A percentile compares a stretch with the other conserved stretches of the same genome.
Evolutionary conservation across 2,113 vertebrate species (phyloP).

Genomic region (Dunckerocampus dactyliophorus): DNA sequence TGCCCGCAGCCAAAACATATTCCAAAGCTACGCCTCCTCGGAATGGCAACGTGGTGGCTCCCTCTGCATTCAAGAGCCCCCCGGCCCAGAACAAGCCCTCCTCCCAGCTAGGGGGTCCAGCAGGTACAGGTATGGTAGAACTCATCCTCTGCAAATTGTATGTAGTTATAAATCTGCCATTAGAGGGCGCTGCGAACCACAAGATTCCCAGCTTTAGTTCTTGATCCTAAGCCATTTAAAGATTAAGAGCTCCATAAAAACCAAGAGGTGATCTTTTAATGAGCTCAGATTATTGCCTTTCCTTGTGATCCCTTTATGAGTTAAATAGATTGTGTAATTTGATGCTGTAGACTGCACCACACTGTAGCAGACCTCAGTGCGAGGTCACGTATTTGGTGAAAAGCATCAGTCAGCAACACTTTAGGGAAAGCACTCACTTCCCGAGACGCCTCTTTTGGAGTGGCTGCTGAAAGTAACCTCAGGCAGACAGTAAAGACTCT

Average conservation of each 20-base stretch:
- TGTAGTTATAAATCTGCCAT: constrained; percentile 29
- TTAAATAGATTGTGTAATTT: constrained; percentile 53
- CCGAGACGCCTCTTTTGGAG: constrained; percentile 27
- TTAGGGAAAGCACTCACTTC: constrained; percentile 43
- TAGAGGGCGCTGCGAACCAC: constrained; percentile 48
- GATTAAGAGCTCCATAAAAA: constrained; percentile 58
- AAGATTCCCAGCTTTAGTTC: constrained; percentile 33
- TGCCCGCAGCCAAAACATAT: constrained; percentile 57
- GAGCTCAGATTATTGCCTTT: constrained; percentile 50
- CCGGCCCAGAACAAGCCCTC: constrained; percentile 47
- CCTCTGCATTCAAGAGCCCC: constrained; percentile 47
- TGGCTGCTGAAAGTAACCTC: constrained; percentile 32
- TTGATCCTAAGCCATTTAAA: constrained; percentile 36
- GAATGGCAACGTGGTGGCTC: constrained; percentile 52
- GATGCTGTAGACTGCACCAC: constrained; percentile 13
- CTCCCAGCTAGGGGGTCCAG: constrained; percentile 24
- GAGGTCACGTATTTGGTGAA: constrained; percentile 52
- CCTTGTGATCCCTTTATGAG: constrained; percentile 26
- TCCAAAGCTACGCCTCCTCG: constrained; percentile 53
- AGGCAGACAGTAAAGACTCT: constrained; percentile 36
- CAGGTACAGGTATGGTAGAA: constrained; percentile 39
- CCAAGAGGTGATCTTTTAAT: constrained; percentile 48
- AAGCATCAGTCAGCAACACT: constrained; percentile 28
- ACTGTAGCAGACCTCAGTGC: constrained; percentile 5
- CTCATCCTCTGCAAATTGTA: constrained; percentile 5